phyloP scores from a whole-genome alignment of 2,888 invertebrate species.

The Pseudoips prasinana region DNA sequence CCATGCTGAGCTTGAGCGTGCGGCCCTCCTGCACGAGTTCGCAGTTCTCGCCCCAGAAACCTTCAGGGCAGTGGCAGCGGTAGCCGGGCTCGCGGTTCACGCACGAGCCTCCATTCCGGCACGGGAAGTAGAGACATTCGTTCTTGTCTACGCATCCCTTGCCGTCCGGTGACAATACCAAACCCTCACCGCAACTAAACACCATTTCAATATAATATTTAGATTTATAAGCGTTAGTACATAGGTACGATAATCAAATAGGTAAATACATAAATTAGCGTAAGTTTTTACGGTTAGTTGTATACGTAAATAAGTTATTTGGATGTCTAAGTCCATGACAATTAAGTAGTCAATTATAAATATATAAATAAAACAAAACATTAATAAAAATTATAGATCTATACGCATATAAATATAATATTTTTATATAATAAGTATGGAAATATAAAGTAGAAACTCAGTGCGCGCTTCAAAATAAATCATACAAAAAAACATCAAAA shows the following conservation, averaged over 20 bases:
- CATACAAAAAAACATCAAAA: conserved; percentile 23
- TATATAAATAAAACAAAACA: background rate
- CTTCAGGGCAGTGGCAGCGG: conserved; percentile 94
- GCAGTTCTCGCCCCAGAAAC: conserved; percentile 97
- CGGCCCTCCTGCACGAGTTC: conserved; percentile 96
- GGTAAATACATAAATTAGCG: background rate
- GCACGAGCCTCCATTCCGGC: conserved; percentile 95
- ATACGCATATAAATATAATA: conserved; percentile 12
- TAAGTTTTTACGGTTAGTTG: no score
- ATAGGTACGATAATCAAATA: background rate
- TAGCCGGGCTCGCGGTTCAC: conserved; percentile 94
- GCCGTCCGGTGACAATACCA: conserved; percentile 93
- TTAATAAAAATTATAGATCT: no score
- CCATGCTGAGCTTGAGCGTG: conserved; percentile 97
- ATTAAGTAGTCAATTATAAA: no score
- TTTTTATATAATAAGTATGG: conserved; percentile 14
- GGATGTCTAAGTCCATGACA: no score
- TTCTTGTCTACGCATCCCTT: conserved; percentile 98
- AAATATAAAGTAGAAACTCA: conserved; percentile 47
- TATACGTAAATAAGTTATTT: no score
- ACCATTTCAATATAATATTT: conserved; percentile 56
- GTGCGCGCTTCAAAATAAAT: conserved; percentile 50
- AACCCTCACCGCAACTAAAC: conserved; percentile 95
- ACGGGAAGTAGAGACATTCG: conserved; percentile 96
- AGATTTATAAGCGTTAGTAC: conserved; percentile 19